phyloP scores from a whole-genome alignment of 2,797 vertebrate species.

The Artibeus lituratus region DNA sequence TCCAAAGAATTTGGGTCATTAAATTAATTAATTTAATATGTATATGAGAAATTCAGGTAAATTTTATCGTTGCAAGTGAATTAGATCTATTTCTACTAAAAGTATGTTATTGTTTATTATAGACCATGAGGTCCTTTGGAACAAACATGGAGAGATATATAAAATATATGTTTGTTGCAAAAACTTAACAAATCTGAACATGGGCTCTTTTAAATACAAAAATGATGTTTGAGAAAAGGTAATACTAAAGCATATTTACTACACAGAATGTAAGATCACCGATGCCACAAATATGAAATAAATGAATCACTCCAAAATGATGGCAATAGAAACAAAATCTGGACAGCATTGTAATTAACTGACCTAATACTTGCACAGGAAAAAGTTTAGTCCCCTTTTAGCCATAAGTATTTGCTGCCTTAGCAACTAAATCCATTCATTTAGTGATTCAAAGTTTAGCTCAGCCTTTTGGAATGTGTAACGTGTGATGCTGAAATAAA shows the following conservation, averaged over 20 bases:
- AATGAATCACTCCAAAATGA: constrained; percentile 66
- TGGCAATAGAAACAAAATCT: constrained; percentile 53
- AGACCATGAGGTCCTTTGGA: neutral
- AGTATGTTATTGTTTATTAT: neutral
- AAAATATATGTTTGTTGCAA: neutral
- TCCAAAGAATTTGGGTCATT: neutral
- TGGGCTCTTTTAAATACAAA: neutral
- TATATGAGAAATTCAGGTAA: neutral
- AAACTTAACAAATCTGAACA: neutral
- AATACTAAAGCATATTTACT: neutral
- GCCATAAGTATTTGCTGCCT: constrained; percentile 80
- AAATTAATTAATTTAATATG: neutral
- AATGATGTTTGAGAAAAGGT: neutral
- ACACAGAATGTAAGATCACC: constrained; percentile 37
- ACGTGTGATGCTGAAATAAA: constrained; percentile 70
- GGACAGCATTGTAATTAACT: constrained; percentile 65
- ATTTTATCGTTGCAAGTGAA: neutral
- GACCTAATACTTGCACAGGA: constrained; percentile 66
- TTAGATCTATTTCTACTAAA: neutral
- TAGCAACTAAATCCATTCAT: constrained; percentile 79
- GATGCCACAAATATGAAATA: constrained; percentile 61
- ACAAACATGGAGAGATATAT: neutral
- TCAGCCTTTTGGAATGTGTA: constrained; percentile 82
- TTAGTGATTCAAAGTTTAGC: constrained; percentile 81
- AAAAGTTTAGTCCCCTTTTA: constrained; percentile 66